phyloP scores from a whole-genome alignment of 1,140 invertebrate genomes.

The Drosophila auraria region DNA sequence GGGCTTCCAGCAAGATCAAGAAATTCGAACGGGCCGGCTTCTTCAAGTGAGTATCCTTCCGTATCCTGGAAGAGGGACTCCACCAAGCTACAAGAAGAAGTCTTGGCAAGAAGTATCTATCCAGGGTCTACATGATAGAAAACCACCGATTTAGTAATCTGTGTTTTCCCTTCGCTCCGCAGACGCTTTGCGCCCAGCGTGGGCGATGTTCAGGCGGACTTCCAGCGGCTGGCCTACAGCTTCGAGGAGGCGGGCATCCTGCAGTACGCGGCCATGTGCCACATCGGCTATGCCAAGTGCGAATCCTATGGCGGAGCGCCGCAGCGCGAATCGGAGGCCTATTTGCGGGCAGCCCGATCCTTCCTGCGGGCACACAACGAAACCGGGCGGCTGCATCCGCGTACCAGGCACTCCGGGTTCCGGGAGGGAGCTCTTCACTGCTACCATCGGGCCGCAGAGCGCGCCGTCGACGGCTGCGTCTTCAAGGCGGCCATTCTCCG shows the following conservation, averaged over 20 bases:
- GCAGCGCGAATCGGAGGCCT: constrained; percentile 70
- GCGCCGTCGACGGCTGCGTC: constrained; percentile 67
- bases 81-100: background rate
- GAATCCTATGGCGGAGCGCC: constrained; percentile 64
- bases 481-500: constrained; percentile 80
- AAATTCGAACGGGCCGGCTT: constrained; percentile 81
- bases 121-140: too few relatives aligned
- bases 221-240: constrained; percentile 69
- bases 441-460: constrained; percentile 71
- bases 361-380: constrained; percentile 69
- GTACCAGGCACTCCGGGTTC: constrained; percentile 57
- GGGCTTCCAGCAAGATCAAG: constrained; percentile 78
- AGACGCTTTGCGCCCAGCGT: constrained; percentile 83
- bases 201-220: constrained; percentile 76
- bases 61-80: background rate
- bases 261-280: constrained; percentile 83
- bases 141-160: background rate
- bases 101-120: too few relatives aligned
- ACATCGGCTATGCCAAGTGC: constrained; percentile 80
- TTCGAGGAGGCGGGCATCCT: constrained; percentile 79
- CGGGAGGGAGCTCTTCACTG: constrained; percentile 76
- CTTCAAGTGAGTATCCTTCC: constrained; percentile 75
- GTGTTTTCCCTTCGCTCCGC: background rate
- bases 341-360: constrained; percentile 70
- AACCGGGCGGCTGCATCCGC: constrained; percentile 49